These are phyloP conservation scores for Fulmarus glacialis DNA, from an alignment of 2,113 vertebrate genomes.

Conservation along the genomic window DNA sequence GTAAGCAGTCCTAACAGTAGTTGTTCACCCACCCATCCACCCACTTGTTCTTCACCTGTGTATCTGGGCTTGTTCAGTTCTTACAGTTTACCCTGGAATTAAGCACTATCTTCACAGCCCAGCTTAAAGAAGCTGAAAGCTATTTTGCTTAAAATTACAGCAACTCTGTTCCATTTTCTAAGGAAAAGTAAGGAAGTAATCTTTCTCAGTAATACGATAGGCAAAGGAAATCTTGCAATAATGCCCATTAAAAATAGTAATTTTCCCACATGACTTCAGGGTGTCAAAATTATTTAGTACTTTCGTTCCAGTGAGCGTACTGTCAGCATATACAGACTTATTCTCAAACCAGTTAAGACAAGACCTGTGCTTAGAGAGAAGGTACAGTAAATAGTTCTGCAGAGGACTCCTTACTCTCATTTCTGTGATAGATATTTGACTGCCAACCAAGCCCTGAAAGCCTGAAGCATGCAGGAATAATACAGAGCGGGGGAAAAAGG, in stretches of 20 bases:
- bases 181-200: not conserved
- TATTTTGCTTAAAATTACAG: not conserved
- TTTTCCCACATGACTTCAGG: not conserved
- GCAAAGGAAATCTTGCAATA: not conserved
- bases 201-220: not conserved
- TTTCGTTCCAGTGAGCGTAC: not conserved
- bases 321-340: not conserved
- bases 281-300: not conserved
- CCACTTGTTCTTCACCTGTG: not conserved
- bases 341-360: not conserved
- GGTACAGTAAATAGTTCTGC: not conserved
- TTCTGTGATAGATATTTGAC: not conserved
- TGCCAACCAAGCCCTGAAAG: not conserved
- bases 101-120: not conserved
- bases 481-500: not conserved
- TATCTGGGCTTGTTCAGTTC: not conserved
- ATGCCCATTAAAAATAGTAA: not conserved
- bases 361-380: not conserved
- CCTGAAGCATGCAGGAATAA: not conserved
- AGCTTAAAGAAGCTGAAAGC: not conserved
- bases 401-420: not conserved
- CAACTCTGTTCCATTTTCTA: not conserved
- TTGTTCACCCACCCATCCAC: not conserved
- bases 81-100: not conserved
- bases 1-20: not conserved